Percentiles rank a stretch among this genome's conserved stretches.
These are phyloP conservation scores for Caracal caracal DNA, from an alignment of 2,113 vertebrate genomes.

Conservation along the genomic window DNA sequence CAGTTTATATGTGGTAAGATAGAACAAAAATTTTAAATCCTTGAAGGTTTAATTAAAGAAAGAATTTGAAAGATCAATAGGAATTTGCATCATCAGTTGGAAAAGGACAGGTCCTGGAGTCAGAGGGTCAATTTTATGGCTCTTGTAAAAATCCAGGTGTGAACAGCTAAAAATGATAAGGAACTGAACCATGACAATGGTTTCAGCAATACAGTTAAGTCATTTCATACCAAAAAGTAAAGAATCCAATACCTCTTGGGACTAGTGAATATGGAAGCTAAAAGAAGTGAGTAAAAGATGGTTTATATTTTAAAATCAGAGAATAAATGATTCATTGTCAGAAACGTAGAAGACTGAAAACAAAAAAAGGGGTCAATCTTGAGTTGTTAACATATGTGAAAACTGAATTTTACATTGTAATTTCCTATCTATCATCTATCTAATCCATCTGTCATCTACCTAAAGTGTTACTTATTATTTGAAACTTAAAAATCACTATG, in stretches of 20 bases:
- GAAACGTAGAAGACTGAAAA: neutral
- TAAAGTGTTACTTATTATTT: neutral
- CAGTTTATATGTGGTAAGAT: neutral
- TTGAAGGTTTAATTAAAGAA: neutral
- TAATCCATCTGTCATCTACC: neutral
- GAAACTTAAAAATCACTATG: neutral
- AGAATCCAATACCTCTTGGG: neutral
- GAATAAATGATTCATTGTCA: neutral
- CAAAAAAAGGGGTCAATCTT: neutral
- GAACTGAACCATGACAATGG: neutral
- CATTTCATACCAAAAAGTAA: neutral
- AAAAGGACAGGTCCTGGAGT: neutral
- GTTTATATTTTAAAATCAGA: neutral
- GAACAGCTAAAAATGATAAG: neutral
- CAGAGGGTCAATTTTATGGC: neutral
- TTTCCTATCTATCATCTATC: neutral
- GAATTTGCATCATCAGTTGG: too few species aligned
- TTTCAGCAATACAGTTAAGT: neutral
- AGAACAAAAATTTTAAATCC: neutral
- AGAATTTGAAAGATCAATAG: neutral
- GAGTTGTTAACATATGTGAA: neutral
- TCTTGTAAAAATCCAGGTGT: neutral
- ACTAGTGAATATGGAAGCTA: neutral
- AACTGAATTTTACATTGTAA: neutral
- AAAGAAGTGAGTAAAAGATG: neutral